Conservation (phyloP, 2,888 invertebrate genomes). For the Oscheius sp. region DNA sequence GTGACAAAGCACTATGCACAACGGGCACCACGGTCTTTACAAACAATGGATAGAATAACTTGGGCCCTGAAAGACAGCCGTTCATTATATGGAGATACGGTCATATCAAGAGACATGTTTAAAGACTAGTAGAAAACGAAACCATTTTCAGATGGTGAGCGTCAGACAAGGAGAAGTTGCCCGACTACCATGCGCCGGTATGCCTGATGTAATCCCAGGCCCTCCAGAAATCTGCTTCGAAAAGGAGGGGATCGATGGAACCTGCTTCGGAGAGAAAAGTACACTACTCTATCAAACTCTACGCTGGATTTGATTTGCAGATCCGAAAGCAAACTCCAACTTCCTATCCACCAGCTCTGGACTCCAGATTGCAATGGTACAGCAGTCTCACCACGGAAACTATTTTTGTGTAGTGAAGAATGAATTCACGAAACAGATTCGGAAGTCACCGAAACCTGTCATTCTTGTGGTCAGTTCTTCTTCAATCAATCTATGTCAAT, state of each 20-base stretch:
- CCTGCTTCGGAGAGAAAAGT: slow-evolving; percentile 35
- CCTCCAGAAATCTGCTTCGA: slow-evolving; percentile 69
- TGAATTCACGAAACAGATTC: slow-evolving; percentile 58
- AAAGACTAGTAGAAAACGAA: no score
- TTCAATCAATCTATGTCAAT: neutral
- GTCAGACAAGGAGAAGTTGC: slow-evolving; percentile 66
- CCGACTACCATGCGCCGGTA: slow-evolving; percentile 68
- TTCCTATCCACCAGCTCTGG: slow-evolving; percentile 65
- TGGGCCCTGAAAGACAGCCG: neutral
- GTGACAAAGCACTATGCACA: slow-evolving; percentile 14
- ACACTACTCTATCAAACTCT: neutral
- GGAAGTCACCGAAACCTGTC: slow-evolving; percentile 62
- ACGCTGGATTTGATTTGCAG: slow-evolving; percentile 35
- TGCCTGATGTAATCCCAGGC: slow-evolving; percentile 68
- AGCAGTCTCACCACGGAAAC: slow-evolving; percentile 63
- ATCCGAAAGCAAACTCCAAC: slow-evolving; percentile 42
- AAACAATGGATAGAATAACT: slow-evolving; percentile 31
- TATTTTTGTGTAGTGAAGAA: slow-evolving; percentile 70
- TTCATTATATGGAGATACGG: neutral
- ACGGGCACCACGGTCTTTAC: slow-evolving; percentile 6
- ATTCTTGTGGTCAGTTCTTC: slow-evolving; percentile 55
- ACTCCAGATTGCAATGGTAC: slow-evolving; percentile 68
- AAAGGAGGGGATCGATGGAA: slow-evolving; percentile 38
- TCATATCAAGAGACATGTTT: no score
- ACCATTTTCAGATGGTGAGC: slow-evolving; percentile 47